Evolutionary conservation across 1,140 invertebrate species (phyloP).

Genomic region (Drosophila tsacasi): DNA sequence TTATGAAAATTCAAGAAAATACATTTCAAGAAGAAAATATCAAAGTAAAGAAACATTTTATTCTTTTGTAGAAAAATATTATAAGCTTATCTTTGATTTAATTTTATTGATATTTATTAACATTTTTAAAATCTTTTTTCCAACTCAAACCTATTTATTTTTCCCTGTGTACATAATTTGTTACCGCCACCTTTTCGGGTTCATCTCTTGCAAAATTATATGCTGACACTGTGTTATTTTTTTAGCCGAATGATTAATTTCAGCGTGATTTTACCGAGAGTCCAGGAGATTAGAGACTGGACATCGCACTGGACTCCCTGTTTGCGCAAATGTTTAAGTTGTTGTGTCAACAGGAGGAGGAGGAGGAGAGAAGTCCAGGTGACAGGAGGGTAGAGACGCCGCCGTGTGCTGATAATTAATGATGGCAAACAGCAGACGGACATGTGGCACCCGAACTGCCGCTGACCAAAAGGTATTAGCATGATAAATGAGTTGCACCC

Average conservation of each 20-base stretch:
- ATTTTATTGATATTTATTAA: no score
- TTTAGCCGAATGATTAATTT: conserved; percentile 51
- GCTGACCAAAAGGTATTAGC: conserved; percentile 67
- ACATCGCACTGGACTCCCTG: conserved; percentile 61
- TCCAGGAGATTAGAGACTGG: conserved; percentile 52
- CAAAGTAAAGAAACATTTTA: no score
- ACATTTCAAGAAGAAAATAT: no score
- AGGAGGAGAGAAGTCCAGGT: background rate
- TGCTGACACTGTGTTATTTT: conserved; percentile 17
- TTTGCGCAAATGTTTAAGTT: conserved; percentile 77
- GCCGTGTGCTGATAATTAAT: conserved; percentile 73
- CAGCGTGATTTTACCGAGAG: conserved; percentile 40
- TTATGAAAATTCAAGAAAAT: no score
- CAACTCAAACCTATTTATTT: background rate
- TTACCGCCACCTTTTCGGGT: conserved; percentile 19
- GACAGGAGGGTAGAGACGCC: conserved; percentile 14
- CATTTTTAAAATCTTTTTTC: no score
- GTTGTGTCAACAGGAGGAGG: conserved; percentile 70
- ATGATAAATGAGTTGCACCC: conserved; percentile 68
- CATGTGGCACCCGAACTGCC: conserved; percentile 40
- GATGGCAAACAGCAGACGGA: conserved; percentile 50
- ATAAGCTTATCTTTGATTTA: no score
- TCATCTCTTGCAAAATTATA: conserved; percentile 48
- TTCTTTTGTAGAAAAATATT: no score
- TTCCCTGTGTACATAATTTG: conserved; percentile 10